Conservation (phyloP, 2,888 invertebrate species). For the Rotaria magnacalcarata region DNA sequence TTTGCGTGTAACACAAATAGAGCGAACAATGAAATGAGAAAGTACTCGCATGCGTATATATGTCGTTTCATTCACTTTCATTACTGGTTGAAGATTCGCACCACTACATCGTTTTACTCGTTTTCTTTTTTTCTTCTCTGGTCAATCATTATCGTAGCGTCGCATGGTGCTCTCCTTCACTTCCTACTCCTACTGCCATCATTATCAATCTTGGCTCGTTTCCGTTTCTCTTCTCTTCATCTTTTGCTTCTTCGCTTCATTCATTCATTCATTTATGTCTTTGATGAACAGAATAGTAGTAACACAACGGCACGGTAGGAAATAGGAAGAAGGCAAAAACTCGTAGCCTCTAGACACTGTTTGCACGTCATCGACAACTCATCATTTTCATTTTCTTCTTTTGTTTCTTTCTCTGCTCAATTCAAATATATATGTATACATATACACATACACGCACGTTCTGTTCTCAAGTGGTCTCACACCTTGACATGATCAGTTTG, state of each 20-base stretch:
- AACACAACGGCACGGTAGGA: constrained; percentile 28
- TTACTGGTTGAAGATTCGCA: not conserved
- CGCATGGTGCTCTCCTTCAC: not conserved
- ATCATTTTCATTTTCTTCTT: not conserved
- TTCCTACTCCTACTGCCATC: not conserved
- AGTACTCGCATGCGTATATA: not conserved
- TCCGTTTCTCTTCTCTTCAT: constrained; percentile 15
- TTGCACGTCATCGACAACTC: constrained; percentile 15
- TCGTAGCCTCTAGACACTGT: not conserved
- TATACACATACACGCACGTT: not conserved
- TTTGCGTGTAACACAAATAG: not conserved
- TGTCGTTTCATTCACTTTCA: not conserved
- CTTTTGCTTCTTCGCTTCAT: not conserved
- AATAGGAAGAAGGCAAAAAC: not conserved
- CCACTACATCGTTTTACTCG: constrained; percentile 4
- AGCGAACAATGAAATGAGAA: not conserved
- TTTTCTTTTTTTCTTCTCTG: not conserved
- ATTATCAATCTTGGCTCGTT: constrained; percentile 25
- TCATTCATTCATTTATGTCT: not conserved
- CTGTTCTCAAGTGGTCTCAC: not conserved
- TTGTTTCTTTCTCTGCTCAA: not conserved
- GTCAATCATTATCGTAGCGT: not conserved
- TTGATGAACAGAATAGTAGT: constrained; percentile 13
- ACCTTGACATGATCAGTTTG: constrained; percentile 11
- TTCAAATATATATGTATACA: not conserved